Conservation (phyloP, 2,113 vertebrate species). For the Capreolus pygargus region DNA sequence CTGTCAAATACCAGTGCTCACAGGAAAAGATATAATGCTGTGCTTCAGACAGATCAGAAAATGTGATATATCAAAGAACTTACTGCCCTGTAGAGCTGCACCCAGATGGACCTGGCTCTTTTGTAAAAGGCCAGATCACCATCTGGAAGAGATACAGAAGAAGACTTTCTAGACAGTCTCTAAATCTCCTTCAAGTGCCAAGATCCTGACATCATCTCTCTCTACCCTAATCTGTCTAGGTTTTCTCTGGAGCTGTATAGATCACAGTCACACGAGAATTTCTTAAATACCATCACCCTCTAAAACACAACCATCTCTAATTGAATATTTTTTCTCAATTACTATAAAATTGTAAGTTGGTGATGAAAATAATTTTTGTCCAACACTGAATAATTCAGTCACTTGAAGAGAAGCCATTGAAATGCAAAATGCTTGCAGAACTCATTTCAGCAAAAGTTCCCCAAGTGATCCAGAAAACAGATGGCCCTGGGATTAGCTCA, state of each 20-base stretch:
- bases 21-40: background rate
- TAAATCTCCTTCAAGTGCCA: background rate
- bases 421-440: constrained; percentile 59
- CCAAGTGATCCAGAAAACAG: constrained; percentile 58
- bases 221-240: background rate
- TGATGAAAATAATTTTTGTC: constrained; percentile 42
- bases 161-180: background rate
- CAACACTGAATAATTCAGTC: constrained; percentile 70
- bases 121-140: background rate
- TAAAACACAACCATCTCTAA: background rate
- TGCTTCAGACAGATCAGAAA: background rate
- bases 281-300: background rate
- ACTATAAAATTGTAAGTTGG: constrained; percentile 11
- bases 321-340: constrained; percentile 1
- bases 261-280: background rate
- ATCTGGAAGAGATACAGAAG: background rate
- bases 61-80: background rate
- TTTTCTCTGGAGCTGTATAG: background rate
- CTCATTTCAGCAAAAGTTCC: constrained; percentile 28
- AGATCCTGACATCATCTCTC: background rate
- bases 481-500: constrained; percentile 33
- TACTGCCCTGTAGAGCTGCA: background rate
- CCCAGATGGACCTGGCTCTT: background rate
- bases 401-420: constrained; percentile 34
- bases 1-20: background rate